Evolutionary conservation across 2,888 invertebrate species (phyloP).

Genomic region (Cryptus viduatorius): DNA sequence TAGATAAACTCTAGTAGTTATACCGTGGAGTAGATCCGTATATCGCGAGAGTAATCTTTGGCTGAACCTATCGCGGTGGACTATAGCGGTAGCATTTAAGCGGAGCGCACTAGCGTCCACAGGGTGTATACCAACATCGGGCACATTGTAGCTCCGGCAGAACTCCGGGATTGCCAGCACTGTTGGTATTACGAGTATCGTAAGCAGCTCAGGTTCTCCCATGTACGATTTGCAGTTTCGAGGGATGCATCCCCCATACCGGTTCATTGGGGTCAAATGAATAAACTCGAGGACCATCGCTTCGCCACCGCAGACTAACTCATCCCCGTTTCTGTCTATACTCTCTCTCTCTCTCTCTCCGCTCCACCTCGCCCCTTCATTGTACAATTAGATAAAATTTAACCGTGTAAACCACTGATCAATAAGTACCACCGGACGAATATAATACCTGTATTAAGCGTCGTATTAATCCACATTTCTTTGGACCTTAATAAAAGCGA

Average conservation of each 20-base stretch:
- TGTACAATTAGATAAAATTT: slow-evolving; percentile 19
- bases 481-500: slow-evolving; percentile 10
- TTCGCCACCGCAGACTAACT: slow-evolving; percentile 15
- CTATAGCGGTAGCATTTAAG: slow-evolving; percentile 60
- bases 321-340: neutral
- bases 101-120: slow-evolving; percentile 35
- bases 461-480: slow-evolving; percentile 34
- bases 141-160: slow-evolving; percentile 2
- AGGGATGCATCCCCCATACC: neutral
- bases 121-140: slow-evolving; percentile 1
- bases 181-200: slow-evolving; percentile 47
- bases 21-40: slow-evolving; percentile 59
- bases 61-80: slow-evolving; percentile 62
- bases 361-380: neutral
- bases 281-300: slow-evolving; percentile 13
- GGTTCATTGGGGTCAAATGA: slow-evolving; percentile 49
- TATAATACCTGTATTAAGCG: slow-evolving; percentile 31
- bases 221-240: slow-evolving; percentile 47
- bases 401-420: slow-evolving; percentile 6
- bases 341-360: too few species aligned
- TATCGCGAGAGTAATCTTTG: slow-evolving; percentile 65
- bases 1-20: slow-evolving; percentile 67
- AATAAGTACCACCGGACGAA: slow-evolving; percentile 3
- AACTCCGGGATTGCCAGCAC: slow-evolving; percentile 34
- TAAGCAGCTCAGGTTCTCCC: slow-evolving; percentile 51